Percentiles rank a stretch among this genome's conserved stretches.
These are phyloP conservation scores for Coenobita brevimanus DNA, from an alignment of 1,140 invertebrate species.

Conservation along the genomic window DNA sequence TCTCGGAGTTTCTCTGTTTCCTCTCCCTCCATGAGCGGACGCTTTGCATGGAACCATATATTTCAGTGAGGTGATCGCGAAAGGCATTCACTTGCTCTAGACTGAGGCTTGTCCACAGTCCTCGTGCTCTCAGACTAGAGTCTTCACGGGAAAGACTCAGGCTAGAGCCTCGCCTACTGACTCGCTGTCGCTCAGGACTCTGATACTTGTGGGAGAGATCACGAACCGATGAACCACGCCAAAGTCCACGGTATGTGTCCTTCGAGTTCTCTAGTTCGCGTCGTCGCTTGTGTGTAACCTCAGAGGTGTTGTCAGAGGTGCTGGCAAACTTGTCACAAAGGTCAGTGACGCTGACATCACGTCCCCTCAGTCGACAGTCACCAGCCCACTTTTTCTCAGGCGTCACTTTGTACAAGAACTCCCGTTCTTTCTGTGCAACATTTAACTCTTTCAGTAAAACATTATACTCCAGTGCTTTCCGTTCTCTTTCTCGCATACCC, in stretches of 20 bases:
- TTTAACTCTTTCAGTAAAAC: slow-evolving; percentile 85
- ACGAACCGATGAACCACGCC: slow-evolving; percentile 67
- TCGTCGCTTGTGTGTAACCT: slow-evolving; percentile 48
- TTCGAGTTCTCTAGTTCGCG: slow-evolving; percentile 53
- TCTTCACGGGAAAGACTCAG: slow-evolving; percentile 66
- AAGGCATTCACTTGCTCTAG: slow-evolving; percentile 88
- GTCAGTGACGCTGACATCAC: slow-evolving; percentile 90
- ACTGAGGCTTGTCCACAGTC: slow-evolving; percentile 85
- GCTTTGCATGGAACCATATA: slow-evolving; percentile 80
- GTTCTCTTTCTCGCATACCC: slow-evolving; percentile 83
- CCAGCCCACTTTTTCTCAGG: slow-evolving; percentile 78
- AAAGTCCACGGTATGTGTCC: slow-evolving; percentile 64
- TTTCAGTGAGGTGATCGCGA: slow-evolving; percentile 86
- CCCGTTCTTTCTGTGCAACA: slow-evolving; percentile 85
- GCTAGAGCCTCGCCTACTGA: slow-evolving; percentile 57
- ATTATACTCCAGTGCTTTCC: slow-evolving; percentile 87
- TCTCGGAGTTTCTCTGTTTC: slow-evolving; percentile 71
- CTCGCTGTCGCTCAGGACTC: slow-evolving; percentile 52
- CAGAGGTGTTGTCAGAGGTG: slow-evolving; percentile 41
- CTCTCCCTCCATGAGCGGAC: slow-evolving; percentile 73
- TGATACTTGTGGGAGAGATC: slow-evolving; percentile 58
- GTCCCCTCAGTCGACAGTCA: slow-evolving; percentile 85
- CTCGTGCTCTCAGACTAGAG: slow-evolving; percentile 56
- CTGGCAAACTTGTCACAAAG: slow-evolving; percentile 73
- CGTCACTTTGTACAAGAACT: slow-evolving; percentile 85